Base-by-base conservation (phyloP, 2,888 invertebrate species). In the Eilema caniola region DNA sequence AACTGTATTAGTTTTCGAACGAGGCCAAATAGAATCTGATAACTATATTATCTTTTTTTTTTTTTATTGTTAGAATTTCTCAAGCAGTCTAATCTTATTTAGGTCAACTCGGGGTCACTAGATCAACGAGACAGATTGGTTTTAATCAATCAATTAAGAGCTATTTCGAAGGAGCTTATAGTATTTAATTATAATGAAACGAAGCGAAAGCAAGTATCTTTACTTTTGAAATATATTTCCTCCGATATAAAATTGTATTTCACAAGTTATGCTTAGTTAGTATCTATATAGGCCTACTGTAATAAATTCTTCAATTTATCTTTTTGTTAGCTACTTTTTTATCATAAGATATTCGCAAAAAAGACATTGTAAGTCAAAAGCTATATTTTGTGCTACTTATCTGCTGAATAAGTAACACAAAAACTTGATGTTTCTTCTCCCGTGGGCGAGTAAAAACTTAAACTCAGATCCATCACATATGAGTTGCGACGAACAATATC, bases 391-490 rank as follows among this genome's bases (percentile, higher is more conserved):
- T 53, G 7, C 20, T n/a, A 20, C 60, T 67, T 41, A 67, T 60
- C 37, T 28, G 20, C 28, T 23, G 33, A 16, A 41, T 62, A 70
- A 67, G 31, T 41, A 62, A 31, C 41, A 63, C 57, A 70, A 70
- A 70, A 66, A 57, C 23, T 57, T 69, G 57, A 7, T 47, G 20
- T 47, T 47, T 57, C 16, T 37, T 37, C 24, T 25, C 8, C 24
- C 41, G 31, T 20, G 37, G 56, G 24, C 37, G 11, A 53, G 57
- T 62, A 62, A 59, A 57, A 53, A 67, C 60, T 67, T 63, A 57
- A 72, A 72, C 68, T 68, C 61, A 76, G 66, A 75, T 71, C 70
- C 63, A 60, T 77, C 69, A 70, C 70, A 28, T 57, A 64, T 70
- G 69, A 71, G 72, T 70, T 77, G 53, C 62, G 28, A 68, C 68